These are phyloP conservation scores for Aphelenchoides avenae DNA, from an alignment of 1,140 invertebrate species.

Conservation along the genomic window DNA sequence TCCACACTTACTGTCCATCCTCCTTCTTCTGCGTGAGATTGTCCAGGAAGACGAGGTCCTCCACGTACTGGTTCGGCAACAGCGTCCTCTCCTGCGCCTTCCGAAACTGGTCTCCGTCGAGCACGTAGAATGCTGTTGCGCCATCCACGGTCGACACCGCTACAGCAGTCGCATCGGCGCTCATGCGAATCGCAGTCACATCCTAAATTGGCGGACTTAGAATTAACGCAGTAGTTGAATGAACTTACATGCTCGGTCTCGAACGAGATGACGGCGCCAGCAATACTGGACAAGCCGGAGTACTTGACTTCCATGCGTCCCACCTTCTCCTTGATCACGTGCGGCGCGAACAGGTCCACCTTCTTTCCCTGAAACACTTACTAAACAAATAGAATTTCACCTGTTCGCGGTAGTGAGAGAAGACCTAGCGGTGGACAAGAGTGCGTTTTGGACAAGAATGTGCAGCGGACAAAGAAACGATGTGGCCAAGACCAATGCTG, in stretches of 20 bases:
- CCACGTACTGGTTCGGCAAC: conserved; percentile 25
- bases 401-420: no score
- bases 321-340: conserved; percentile 30
- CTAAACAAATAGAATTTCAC: no score
- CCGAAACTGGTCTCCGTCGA: conserved; percentile 21
- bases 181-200: conserved; percentile 31
- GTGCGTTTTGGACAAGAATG: no score
- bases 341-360: conserved; percentile 28
- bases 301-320: conserved; percentile 28
- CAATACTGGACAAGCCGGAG: conserved; percentile 1
- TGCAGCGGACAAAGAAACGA: no score
- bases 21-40: conserved; percentile 28
- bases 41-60: conserved; percentile 36
- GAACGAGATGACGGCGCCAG: conserved; percentile 7
- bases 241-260: conserved; percentile 5
- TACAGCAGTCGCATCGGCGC: conserved; percentile 35
- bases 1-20: no score
- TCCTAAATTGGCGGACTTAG: conserved; percentile 3
- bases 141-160: conserved; percentile 31
- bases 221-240: neutral
- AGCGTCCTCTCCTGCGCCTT: conserved; percentile 20
- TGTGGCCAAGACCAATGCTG: no score
- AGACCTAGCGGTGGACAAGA: no score
- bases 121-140: conserved; percentile 24
- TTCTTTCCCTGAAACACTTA: conserved; percentile 18